A percentile compares a stretch with the other conserved stretches of the same genome.
Conservation (phyloP, 1,140 invertebrate genomes). For the Battus philenor region DNA sequence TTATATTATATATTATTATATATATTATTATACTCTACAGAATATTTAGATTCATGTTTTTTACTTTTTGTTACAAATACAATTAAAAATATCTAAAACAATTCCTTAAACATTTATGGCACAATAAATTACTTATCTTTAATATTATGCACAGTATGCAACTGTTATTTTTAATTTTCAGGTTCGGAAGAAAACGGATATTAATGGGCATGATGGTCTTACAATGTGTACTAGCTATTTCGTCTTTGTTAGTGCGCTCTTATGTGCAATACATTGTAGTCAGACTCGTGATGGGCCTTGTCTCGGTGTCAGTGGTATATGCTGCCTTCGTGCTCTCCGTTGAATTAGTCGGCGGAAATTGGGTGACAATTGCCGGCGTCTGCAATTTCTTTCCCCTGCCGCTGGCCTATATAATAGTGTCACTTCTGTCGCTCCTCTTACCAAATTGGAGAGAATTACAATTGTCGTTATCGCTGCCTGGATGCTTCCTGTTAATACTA, state of each 20-base stretch:
- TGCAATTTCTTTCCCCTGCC: slow-evolving; percentile 85
- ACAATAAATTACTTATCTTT: too few relatives aligned
- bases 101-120: too few relatives aligned
- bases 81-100: too few relatives aligned
- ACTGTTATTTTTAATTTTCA: slow-evolving; percentile 35
- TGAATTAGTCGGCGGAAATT: slow-evolving; percentile 84
- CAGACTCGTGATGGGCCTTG: slow-evolving; percentile 79
- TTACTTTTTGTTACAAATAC: too few relatives aligned
- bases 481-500: slow-evolving; percentile 79
- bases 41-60: too few relatives aligned
- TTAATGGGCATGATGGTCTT: slow-evolving; percentile 82
- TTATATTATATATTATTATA: too few relatives aligned
- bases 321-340: slow-evolving; percentile 84
- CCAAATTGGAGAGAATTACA: slow-evolving; percentile 85
- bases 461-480: slow-evolving; percentile 82
- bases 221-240: slow-evolving; percentile 79
- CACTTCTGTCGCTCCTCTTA: slow-evolving; percentile 82
- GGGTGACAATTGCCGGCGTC: slow-evolving; percentile 84
- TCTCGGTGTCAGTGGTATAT: slow-evolving; percentile 84
- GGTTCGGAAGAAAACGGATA: slow-evolving; percentile 85
- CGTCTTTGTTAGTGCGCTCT: slow-evolving; percentile 79
- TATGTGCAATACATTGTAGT: slow-evolving; percentile 80
- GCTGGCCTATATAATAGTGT: slow-evolving; percentile 83
- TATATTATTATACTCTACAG: too few relatives aligned
- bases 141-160: too few relatives aligned